phyloP scores from a whole-genome alignment of 2,113 vertebrate genomes.

The Condylura cristata region DNA sequence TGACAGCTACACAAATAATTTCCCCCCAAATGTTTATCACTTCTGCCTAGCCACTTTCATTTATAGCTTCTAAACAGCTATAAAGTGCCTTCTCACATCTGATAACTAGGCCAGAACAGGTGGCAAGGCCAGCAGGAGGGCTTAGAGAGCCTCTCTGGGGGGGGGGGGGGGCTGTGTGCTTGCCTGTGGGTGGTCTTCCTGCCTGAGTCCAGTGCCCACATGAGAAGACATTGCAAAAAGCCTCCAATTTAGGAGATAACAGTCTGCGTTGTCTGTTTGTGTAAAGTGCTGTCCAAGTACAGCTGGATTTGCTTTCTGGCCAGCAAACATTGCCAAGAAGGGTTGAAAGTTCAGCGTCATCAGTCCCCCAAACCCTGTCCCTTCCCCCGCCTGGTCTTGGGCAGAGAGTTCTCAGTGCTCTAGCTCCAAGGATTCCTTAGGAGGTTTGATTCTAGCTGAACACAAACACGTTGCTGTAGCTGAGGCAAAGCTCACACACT shows the following conservation, averaged over 20 bases:
- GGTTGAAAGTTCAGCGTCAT: slow-evolving; percentile 79
- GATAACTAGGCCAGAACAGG: slow-evolving; percentile 86
- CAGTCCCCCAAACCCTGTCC: slow-evolving; percentile 21
- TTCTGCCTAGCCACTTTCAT: slow-evolving; percentile 82
- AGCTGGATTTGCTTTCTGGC: slow-evolving; percentile 78
- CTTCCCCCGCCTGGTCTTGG: slow-evolving; percentile 17
- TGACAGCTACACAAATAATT: slow-evolving; percentile 83
- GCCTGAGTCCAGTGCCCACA: slow-evolving; percentile 86
- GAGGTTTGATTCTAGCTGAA: background rate
- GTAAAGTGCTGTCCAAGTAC: slow-evolving; percentile 70
- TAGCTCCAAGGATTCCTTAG: background rate
- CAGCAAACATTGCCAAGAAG: slow-evolving; percentile 69
- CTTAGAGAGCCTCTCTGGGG: slow-evolving; percentile 78
- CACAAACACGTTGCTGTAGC: background rate
- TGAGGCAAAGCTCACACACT: background rate
- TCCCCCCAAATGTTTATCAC: slow-evolving; percentile 83
- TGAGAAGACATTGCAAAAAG: slow-evolving; percentile 82
- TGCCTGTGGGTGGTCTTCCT: slow-evolving; percentile 91
- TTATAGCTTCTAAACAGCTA: slow-evolving; percentile 86
- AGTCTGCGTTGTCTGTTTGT: slow-evolving; percentile 78
- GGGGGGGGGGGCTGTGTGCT: slow-evolving; percentile 66
- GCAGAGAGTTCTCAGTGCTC: background rate
- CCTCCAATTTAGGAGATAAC: slow-evolving; percentile 82
- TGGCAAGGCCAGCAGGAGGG: slow-evolving; percentile 82
- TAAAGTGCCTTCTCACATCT: slow-evolving; percentile 85